Percentiles rank a stretch among this genome's conserved stretches.
Evolutionary conservation across 2,797 vertebrate genomes (phyloP).

Genomic region (Kryptolebias ocellatus): DNA sequence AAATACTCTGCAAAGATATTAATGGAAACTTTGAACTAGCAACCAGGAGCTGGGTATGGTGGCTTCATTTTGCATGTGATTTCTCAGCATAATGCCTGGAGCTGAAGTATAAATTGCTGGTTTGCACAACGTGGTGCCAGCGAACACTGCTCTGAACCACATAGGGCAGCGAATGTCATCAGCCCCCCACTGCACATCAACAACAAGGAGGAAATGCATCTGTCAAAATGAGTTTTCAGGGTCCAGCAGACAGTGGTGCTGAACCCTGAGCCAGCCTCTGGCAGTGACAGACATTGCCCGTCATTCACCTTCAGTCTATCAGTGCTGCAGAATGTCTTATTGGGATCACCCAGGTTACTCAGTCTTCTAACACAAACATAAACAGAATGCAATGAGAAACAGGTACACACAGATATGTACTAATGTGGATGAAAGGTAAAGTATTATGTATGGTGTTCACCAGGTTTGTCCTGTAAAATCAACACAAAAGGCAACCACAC

Average conservation of each 20-base stretch:
- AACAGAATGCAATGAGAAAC: conserved; percentile 6
- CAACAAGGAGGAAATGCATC: conserved; percentile 84
- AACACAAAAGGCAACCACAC: conserved; percentile 2
- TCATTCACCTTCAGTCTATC: conserved; percentile 73
- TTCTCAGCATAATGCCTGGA: conserved; percentile 63
- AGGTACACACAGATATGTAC: conserved; percentile 8
- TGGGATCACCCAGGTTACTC: conserved; percentile 51
- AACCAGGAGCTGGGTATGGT: conserved; percentile 14
- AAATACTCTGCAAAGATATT: conserved; percentile 5
- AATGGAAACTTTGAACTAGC: neutral
- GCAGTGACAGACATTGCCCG: conserved; percentile 70
- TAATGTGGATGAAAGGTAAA: conserved; percentile 19
- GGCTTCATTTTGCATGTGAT: conserved; percentile 65
- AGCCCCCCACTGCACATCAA: conserved; percentile 65
- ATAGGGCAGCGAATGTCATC: conserved; percentile 67
- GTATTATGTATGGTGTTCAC: conserved; percentile 35
- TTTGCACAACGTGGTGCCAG: conserved; percentile 68
- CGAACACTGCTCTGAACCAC: conserved; percentile 56
- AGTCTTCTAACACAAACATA: conserved; percentile 30
- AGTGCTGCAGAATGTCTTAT: conserved; percentile 47
- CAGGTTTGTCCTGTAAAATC: conserved; percentile 17
- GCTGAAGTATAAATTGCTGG: conserved; percentile 73
- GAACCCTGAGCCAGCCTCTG: conserved; percentile 63
- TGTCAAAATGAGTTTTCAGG: conserved; percentile 89
- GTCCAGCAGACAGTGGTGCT: conserved; percentile 78